These are phyloP conservation scores for Caenorhabditis briggsae DNA, from an alignment of 1,140 invertebrate species.

Conservation along the genomic window DNA sequence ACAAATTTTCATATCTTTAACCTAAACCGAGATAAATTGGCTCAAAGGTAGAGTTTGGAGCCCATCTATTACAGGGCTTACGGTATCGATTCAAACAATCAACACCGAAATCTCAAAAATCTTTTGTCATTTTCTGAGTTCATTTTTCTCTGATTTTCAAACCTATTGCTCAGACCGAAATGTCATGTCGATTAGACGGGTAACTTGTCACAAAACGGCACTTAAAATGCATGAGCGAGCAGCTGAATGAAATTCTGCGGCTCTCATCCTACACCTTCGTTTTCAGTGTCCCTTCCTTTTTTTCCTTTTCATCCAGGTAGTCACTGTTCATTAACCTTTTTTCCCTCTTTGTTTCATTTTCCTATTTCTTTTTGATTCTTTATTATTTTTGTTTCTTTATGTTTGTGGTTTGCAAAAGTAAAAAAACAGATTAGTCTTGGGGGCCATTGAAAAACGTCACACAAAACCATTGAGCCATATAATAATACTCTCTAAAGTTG, in stretches of 20 bases:
- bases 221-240: constrained; percentile 46
- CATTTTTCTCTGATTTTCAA: constrained; percentile 5
- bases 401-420: background rate
- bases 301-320: constrained; percentile 3
- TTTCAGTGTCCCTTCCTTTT: constrained; percentile 10
- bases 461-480: constrained; percentile 54
- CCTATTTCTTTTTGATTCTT: background rate
- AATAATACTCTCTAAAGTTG: constrained; percentile 43
- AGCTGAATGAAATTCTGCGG: constrained; percentile 31
- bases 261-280: background rate
- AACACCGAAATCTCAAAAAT: background rate
- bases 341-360: background rate
- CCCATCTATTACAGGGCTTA: too few relatives aligned
- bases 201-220: constrained; percentile 53
- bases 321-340: constrained; percentile 9
- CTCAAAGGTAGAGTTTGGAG: too few relatives aligned
- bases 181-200: constrained; percentile 42
- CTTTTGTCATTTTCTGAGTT: background rate
- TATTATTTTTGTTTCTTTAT: background rate
- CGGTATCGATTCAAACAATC: too few relatives aligned
- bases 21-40: too few relatives aligned
- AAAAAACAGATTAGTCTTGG: constrained; percentile 22
- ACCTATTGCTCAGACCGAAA: background rate
- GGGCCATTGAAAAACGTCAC: constrained; percentile 2
- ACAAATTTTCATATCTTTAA: too few relatives aligned